These are phyloP conservation scores for Crypturellus undulatus DNA, from an alignment of 2,113 vertebrate species.

Conservation along the genomic window DNA sequence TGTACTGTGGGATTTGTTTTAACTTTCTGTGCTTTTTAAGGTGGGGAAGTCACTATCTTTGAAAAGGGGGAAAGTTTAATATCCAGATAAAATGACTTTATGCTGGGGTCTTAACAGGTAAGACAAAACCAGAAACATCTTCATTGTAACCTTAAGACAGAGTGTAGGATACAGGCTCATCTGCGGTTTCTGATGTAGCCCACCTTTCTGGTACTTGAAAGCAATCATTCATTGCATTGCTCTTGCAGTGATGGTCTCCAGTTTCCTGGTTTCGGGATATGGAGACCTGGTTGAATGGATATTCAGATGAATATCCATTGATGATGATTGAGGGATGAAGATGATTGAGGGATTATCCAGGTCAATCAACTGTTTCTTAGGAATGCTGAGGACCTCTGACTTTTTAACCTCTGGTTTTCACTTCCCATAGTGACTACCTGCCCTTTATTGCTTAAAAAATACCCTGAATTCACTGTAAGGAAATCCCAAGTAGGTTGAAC, in stretches of 20 bases:
- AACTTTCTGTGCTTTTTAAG: not conserved
- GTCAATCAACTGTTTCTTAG: accelerated
- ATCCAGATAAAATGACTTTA: not conserved
- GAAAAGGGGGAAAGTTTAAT: not conserved
- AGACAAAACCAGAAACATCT: not conserved
- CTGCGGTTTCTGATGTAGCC: not conserved
- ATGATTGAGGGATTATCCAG: not conserved
- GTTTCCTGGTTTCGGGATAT: not conserved
- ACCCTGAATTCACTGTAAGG: not conserved
- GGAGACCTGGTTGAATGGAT: too few species aligned
- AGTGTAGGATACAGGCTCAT: not conserved
- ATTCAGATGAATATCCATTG: too few species aligned
- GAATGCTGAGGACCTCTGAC: not conserved
- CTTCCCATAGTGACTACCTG: not conserved
- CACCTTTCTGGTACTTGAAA: not conserved
- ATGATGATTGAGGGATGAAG: not conserved
- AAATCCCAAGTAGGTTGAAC: not conserved
- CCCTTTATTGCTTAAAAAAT: not conserved
- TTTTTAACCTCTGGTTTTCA: not conserved
- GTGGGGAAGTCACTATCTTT: not conserved
- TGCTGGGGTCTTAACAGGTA: not conserved
- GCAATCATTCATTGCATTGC: not conserved
- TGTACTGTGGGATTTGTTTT: not conserved
- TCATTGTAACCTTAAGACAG: not conserved
- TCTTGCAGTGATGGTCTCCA: not conserved